Percentiles rank a stretch among this genome's conserved stretches.
These are phyloP conservation scores for Lytechinus variegatus DNA, from an alignment of 35 echinoderm and acorn worm genomes.

Conservation along the genomic window DNA sequence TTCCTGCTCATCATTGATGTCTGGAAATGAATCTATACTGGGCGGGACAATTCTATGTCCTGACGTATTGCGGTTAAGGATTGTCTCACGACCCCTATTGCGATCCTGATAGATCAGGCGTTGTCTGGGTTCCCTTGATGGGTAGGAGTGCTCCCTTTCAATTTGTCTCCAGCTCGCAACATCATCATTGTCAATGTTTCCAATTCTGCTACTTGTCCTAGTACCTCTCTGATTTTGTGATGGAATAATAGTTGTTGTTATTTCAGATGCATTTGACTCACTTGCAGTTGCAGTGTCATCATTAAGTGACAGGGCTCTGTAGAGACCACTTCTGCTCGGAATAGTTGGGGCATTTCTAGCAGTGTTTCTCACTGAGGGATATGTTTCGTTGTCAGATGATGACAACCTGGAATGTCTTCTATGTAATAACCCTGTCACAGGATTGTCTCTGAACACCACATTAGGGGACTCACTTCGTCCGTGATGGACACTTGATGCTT, in stretches of 20 bases:
- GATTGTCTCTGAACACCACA: conserved; percentile 41
- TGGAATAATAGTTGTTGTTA: not conserved
- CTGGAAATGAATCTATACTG: conserved; percentile 2
- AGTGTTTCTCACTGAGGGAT: not conserved
- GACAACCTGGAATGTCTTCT: conserved; percentile 32
- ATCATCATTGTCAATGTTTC: conserved; percentile 16
- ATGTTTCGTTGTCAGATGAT: not conserved
- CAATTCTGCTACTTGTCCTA: not conserved
- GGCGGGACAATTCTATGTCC: not conserved
- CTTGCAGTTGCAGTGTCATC: not conserved
- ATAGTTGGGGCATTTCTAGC: not conserved
- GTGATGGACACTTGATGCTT: not conserved
- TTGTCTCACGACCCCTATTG: not conserved
- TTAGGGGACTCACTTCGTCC: not conserved
- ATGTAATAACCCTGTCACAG: not conserved
- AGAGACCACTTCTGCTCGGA: conserved; percentile 33
- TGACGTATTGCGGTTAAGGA: conserved; percentile 22
- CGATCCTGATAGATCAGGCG: conserved; percentile 36
- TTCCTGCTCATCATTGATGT: not conserved
- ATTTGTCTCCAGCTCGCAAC: not conserved
- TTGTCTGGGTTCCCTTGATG: not conserved
- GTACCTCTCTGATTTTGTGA: not conserved
- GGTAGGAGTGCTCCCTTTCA: conserved; percentile 28
- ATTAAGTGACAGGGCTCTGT: conserved; percentile 18
- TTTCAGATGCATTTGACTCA: not conserved